A percentile compares a stretch with the other conserved stretches of the same genome.
Conservation (phyloP, 64 coral and sea anemone genomes). For the Dendronephthya gigantea region DNA sequence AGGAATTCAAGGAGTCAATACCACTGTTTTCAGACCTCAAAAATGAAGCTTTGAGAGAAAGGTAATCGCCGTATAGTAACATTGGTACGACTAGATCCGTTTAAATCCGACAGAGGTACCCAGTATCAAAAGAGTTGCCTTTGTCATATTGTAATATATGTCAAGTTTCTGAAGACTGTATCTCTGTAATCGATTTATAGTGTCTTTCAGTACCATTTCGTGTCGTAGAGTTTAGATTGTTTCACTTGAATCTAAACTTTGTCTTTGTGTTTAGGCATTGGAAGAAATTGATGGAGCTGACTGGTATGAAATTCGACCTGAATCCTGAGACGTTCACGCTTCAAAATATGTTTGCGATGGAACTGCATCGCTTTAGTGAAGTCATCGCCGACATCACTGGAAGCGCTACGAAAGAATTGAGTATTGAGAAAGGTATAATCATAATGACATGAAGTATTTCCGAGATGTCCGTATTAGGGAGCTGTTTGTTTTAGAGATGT, state of each 20-base stretch:
- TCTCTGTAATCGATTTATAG: too few relatives aligned
- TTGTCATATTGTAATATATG: too few relatives aligned
- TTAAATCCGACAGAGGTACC: too few relatives aligned
- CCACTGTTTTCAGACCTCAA: constrained; percentile 96
- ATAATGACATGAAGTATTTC: background rate
- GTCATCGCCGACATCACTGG: constrained; percentile 98
- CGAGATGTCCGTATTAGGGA: too few relatives aligned
- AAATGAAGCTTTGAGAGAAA: constrained; percentile 90
- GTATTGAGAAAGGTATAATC: constrained; percentile 81
- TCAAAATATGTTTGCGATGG: constrained; percentile 99
- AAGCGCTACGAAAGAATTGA: constrained; percentile 92
- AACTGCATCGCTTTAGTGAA: constrained; percentile 86
- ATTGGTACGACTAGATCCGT: too few relatives aligned
- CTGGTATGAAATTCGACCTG: constrained; percentile 95
- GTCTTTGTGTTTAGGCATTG: constrained; percentile 48
- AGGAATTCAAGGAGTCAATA: constrained; percentile 97
- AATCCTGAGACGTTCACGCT: constrained; percentile 96
- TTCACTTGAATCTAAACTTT: background rate
- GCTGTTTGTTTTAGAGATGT: too few relatives aligned
- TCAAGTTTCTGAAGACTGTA: too few relatives aligned
- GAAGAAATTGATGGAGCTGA: constrained; percentile 99
- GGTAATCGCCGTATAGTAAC: constrained; percentile 35
- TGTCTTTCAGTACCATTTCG: too few relatives aligned
- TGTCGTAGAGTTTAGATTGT: too few relatives aligned
- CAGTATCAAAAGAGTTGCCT: too few relatives aligned